Evolutionary conservation across 2,113 vertebrate genomes (phyloP).

Genomic region (Menura novaehollandiae): DNA sequence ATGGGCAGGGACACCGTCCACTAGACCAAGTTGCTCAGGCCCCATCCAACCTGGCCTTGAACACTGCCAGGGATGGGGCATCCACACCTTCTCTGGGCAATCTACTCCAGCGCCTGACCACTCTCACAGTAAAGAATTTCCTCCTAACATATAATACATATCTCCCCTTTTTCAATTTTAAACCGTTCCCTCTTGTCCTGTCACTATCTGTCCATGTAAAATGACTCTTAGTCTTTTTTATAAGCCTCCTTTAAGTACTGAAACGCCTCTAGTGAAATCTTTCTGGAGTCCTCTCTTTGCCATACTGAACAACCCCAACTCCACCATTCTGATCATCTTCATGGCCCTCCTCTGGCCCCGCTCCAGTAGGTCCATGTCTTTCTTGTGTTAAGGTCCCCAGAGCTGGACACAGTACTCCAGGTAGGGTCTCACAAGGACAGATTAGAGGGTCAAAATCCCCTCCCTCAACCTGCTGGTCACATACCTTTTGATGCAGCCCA

Average conservation of each 20-base stretch:
- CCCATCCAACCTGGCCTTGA: not conserved
- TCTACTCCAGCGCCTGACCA: not conserved
- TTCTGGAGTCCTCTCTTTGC: not conserved
- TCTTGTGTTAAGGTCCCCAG: not conserved
- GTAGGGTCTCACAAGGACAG: not conserved
- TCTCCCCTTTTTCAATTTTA: not conserved
- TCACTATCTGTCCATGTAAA: not conserved
- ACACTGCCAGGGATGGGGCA: not conserved
- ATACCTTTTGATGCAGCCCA: not conserved
- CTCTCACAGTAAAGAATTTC: not conserved
- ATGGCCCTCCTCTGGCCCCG: not conserved
- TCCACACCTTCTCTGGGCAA: not conserved
- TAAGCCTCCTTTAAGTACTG: not conserved
- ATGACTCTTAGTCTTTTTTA: not conserved
- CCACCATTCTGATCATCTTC: not conserved
- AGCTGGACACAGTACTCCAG: not conserved
- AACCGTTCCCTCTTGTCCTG: not conserved
- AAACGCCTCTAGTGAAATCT: not conserved
- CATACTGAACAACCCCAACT: not conserved
- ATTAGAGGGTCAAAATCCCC: not conserved
- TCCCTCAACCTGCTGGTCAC: not conserved
- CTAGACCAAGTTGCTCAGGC: not conserved
- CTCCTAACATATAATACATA: not conserved
- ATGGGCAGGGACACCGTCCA: not conserved
- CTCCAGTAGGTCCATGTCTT: not conserved